Evolutionary conservation across 2,888 invertebrate species (phyloP).

Genomic region (Cosmopolites sordidus): DNA sequence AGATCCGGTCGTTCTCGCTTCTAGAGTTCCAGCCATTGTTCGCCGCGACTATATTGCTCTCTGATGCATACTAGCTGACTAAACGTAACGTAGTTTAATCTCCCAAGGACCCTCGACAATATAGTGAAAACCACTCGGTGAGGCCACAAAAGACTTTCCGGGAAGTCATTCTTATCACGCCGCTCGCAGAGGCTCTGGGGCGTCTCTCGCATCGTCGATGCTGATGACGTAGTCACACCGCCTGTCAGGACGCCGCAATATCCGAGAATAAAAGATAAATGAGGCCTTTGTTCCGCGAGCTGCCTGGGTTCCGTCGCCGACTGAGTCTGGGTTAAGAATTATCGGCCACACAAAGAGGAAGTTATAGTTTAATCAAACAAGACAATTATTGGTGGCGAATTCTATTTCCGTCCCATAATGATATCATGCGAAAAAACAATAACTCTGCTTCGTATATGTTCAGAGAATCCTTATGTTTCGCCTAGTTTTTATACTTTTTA

Average conservation of each 20-base stretch:
- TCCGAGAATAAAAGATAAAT: slow-evolving; percentile 34
- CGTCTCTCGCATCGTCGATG: slow-evolving; percentile 13
- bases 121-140: slow-evolving; percentile 37
- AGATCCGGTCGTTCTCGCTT: too few species aligned
- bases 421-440: too few species aligned
- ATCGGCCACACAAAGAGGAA: too few species aligned
- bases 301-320: not conserved
- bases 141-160: slow-evolving; percentile 39
- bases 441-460: too few species aligned
- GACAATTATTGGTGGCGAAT: too few species aligned
- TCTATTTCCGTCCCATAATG: too few species aligned
- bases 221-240: slow-evolving; percentile 27
- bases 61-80: slow-evolving; percentile 1
- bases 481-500: too few species aligned
- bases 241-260: slow-evolving; percentile 30
- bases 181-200: slow-evolving; percentile 33
- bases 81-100: slow-evolving; percentile 32
- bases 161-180: slow-evolving; percentile 39
- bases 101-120: slow-evolving; percentile 38
- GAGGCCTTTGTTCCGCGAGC: slow-evolving; percentile 31
- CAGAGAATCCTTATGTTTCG: too few species aligned
- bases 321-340: too few species aligned
- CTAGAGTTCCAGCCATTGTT: not conserved
- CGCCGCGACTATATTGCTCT: not conserved
- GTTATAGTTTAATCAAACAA: too few species aligned